phyloP scores from a whole-genome alignment of 2,888 invertebrate species.

The Microctonus hyperodae region DNA sequence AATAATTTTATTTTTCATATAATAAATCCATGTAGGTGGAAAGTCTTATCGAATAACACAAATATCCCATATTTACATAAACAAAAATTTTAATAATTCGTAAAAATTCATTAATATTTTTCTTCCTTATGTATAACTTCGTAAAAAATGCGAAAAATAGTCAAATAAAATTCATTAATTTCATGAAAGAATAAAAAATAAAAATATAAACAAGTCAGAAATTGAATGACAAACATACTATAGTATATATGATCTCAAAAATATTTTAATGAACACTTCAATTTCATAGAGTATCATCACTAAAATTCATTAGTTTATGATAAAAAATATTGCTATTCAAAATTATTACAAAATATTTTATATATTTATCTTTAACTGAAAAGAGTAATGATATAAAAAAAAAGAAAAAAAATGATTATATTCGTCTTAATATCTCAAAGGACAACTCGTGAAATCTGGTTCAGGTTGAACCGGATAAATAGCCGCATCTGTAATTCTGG shows the following conservation, averaged over 20 bases:
- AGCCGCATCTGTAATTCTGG: slow-evolving; percentile 62
- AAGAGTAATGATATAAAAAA: background rate
- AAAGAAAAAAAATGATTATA: slow-evolving; percentile 28
- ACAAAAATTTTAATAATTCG: background rate
- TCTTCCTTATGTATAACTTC: slow-evolving; percentile 10
- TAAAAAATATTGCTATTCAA: background rate
- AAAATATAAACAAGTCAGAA: background rate
- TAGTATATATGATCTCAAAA: background rate
- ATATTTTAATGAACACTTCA: background rate
- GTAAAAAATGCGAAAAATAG: background rate
- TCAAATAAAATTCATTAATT: slow-evolving; percentile 22
- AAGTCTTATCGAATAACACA: slow-evolving; percentile 1
- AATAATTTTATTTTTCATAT: slow-evolving; percentile 14
- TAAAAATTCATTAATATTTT: background rate
- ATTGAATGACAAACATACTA: background rate
- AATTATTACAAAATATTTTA: background rate
- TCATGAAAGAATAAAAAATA: no score
- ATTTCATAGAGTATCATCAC: background rate
- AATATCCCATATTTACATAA: background rate
- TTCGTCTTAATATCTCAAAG: slow-evolving; percentile 40
- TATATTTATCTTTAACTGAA: background rate
- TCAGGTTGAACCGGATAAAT: slow-evolving; percentile 54
- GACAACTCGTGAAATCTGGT: slow-evolving; percentile 39
- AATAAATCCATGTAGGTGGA: slow-evolving; percentile 4
- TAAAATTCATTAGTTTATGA: background rate